These are phyloP conservation scores for Falco columbarius DNA, from an alignment of 2,797 vertebrate species.

Conservation along the genomic window DNA sequence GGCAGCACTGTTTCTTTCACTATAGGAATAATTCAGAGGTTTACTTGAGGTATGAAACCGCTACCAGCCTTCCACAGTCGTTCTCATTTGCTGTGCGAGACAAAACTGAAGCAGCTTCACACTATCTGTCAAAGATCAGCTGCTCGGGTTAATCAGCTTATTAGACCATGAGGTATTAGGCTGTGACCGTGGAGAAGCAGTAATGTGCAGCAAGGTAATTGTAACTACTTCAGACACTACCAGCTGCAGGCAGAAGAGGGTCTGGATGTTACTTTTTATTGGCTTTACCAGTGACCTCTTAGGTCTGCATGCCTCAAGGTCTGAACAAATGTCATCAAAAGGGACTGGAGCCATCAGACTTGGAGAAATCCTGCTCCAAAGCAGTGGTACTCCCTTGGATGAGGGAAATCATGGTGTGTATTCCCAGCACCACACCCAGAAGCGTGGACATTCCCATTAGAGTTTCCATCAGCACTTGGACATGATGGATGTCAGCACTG, in stretches of 20 bases:
- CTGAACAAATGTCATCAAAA: background rate
- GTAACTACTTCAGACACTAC: background rate
- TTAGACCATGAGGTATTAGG: background rate
- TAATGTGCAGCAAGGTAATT: background rate
- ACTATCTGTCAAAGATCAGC: background rate
- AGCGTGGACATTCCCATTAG: background rate
- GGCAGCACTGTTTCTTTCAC: background rate
- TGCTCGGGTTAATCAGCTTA: background rate
- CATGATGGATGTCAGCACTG: background rate
- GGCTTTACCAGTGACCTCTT: background rate
- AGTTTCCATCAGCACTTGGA: background rate
- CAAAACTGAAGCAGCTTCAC: background rate
- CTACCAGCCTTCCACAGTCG: background rate
- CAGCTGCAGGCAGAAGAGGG: background rate
- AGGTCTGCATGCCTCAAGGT: background rate
- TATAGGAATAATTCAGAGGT: background rate
- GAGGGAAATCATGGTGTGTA: background rate
- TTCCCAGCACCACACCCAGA: background rate
- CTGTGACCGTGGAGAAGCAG: background rate
- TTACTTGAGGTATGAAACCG: background rate
- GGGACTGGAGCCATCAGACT: background rate
- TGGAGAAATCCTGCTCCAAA: background rate
- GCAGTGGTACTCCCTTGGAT: background rate
- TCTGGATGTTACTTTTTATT: background rate
- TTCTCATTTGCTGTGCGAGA: background rate